Evolutionary conservation across 2,797 vertebrate species (phyloP).

Genomic region (Semotilus atromaculatus): DNA sequence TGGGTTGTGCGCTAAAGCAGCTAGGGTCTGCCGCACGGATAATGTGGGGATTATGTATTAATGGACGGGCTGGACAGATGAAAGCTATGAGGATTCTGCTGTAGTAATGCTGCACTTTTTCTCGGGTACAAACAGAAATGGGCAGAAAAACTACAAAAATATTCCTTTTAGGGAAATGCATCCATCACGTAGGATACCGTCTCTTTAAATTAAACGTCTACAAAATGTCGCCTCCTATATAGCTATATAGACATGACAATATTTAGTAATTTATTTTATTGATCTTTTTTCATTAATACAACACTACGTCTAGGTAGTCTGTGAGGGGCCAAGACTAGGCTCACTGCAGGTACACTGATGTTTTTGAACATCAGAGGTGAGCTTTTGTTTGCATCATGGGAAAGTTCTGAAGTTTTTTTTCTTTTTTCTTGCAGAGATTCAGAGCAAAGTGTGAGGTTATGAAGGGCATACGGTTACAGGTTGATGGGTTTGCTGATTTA

Average conservation of each 20-base stretch:
- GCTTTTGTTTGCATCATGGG: slow-evolving; percentile 48
- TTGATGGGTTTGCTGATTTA: slow-evolving; percentile 78
- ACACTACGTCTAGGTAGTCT: slow-evolving; percentile 92
- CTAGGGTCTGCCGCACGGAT: slow-evolving; percentile 8
- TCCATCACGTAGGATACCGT: slow-evolving; percentile 83
- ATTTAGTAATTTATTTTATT: slow-evolving; percentile 81
- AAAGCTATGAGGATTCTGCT: slow-evolving; percentile 37
- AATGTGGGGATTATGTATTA: slow-evolving; percentile 39
- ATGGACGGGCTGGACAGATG: slow-evolving; percentile 21
- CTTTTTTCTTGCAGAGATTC: slow-evolving; percentile 62
- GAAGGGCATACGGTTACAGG: slow-evolving; percentile 28
- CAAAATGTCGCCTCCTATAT: slow-evolving; percentile 87
- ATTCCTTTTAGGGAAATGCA: slow-evolving; percentile 23
- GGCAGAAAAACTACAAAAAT: slow-evolving; percentile 49
- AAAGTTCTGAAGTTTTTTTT: slow-evolving; percentile 33
- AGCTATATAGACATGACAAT: slow-evolving; percentile 96
- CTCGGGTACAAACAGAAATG: slow-evolving; percentile 26
- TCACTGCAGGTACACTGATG: slow-evolving; percentile 78
- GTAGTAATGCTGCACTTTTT: slow-evolving; percentile 66
- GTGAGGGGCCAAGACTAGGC: slow-evolving; percentile 85
- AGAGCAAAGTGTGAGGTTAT: slow-evolving; percentile 54
- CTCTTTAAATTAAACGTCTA: slow-evolving; percentile 96
- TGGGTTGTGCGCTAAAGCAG: slow-evolving; percentile 30
- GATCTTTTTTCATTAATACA: slow-evolving; percentile 85
- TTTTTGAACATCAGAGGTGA: slow-evolving; percentile 81